Evolutionary conservation across 2,797 vertebrate species (phyloP), one percentile per base, ranked within the genome.

Genomic region (Etheostoma perlongum): DNA sequence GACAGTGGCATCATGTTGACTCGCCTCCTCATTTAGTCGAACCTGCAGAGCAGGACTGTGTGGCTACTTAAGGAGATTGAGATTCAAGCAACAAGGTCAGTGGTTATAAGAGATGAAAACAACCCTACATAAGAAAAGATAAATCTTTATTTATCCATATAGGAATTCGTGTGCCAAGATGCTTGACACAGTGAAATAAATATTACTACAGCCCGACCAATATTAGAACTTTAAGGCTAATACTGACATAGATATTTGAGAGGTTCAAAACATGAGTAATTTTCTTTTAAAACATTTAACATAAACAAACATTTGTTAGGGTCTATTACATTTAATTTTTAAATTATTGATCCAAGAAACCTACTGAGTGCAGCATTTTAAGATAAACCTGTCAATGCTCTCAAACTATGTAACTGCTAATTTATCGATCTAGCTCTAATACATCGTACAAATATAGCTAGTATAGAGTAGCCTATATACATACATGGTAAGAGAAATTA

Each of bases 1-100:
- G 15, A 42, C 63, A 60, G 44, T 59, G n/a, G 82, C 82, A 74
- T 87, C 62, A 64, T 53, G 78, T 51, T 48, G 51, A 60, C 78
- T 73, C 33, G 33, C 59, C 74, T 79, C 58, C 62, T 74, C 19
- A 21, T 68, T 62, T 53, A 62, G 62, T 78, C 76, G 60, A 15
- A 74, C 78, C 72, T 83, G 60, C 59, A 79, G 63, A 71, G 61
- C 30, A 25, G 4, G 23, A 44, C 67, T 59, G 57, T 78, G 55
- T 9, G 51, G 67, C 70, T 63, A 27, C 67, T 84, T 88, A 80
- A 86, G 47, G 30, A 69, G 80, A 79, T 74, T 76, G 69, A 72
- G 70, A 74, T 73, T 79, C 63, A 74, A 77, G 72, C 67, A 68
- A 67, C 76, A 72, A 77, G 85, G 78, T 86, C 73, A 74, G 53